A percentile compares a stretch with the other conserved stretches of the same genome.
phyloP scores from a whole-genome alignment of 1,140 invertebrate species.

The Trichonephila clavata region DNA sequence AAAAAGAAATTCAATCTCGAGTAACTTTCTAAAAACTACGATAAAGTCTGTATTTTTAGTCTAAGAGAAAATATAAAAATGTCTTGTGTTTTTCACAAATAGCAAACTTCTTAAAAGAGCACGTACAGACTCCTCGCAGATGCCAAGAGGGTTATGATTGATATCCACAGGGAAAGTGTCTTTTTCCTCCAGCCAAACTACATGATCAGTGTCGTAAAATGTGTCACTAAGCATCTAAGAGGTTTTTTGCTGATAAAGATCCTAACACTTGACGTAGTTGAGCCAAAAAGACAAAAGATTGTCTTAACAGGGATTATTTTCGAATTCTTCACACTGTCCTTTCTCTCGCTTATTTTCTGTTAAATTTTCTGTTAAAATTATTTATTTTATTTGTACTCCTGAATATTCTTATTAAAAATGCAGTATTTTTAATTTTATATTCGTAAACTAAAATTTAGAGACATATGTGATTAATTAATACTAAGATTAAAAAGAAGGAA shows the following conservation, averaged over 20 bases:
- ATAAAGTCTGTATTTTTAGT: neutral
- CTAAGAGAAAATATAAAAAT: neutral
- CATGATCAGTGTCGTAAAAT: slow-evolving; percentile 31
- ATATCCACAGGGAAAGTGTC: neutral
- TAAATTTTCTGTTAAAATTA: no score
- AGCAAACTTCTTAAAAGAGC: neutral
- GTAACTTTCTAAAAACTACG: neutral
- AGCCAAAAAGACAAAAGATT: neutral
- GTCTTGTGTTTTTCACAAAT: neutral
- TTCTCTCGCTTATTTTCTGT: no score
- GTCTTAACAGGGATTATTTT: neutral
- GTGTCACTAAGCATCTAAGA: slow-evolving; percentile 15
- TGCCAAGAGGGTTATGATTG: slow-evolving; percentile 26
- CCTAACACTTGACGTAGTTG: neutral
- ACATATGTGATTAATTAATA: no score
- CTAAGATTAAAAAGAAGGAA: no score
- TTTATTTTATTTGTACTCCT: no score
- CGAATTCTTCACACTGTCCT: neutral
- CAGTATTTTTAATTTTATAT: no score
- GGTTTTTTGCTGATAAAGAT: neutral
- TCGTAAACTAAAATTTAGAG: no score
- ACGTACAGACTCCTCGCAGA: neutral
- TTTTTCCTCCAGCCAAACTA: neutral
- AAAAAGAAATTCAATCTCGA: neutral
- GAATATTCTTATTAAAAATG: no score